Evolutionary conservation across 2,888 invertebrate genomes (phyloP).

Genomic region (Galeopsomyia nigrocyanea): DNA sequence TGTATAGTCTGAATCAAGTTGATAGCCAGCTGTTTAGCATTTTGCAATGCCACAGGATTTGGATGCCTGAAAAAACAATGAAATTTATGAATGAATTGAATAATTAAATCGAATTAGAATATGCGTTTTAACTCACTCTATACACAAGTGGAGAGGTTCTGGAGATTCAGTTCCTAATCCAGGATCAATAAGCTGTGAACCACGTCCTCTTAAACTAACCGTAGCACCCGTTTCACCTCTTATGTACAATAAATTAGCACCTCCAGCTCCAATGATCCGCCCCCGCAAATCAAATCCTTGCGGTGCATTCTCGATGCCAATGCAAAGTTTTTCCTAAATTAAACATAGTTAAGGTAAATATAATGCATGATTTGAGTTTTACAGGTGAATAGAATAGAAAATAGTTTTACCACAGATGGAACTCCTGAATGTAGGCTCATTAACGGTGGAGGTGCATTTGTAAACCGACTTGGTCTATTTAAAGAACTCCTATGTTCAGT

Average conservation of each 20-base stretch:
- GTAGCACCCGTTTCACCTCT: slow-evolving; percentile 83
- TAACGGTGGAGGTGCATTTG: slow-evolving; percentile 69
- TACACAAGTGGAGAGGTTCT: slow-evolving; percentile 82
- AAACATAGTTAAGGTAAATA: slow-evolving; percentile 19
- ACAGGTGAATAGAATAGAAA: slow-evolving; percentile 29
- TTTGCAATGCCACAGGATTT: slow-evolving; percentile 77
- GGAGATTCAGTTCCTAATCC: slow-evolving; percentile 73
- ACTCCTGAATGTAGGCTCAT: slow-evolving; percentile 68
- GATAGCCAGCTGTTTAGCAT: slow-evolving; percentile 80
- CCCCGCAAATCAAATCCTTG: slow-evolving; percentile 82
- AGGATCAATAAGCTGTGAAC: slow-evolving; percentile 75
- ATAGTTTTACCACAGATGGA: slow-evolving; percentile 60
- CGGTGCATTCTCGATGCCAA: slow-evolving; percentile 84
- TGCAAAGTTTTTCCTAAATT: slow-evolving; percentile 79
- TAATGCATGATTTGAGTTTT: slow-evolving; percentile 6
- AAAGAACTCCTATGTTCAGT: slow-evolving; percentile 65
- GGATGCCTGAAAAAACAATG: slow-evolving; percentile 73
- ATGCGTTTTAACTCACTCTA: slow-evolving; percentile 73
- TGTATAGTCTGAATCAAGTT: slow-evolving; percentile 86
- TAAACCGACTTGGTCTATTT: slow-evolving; percentile 67
- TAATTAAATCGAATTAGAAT: slow-evolving; percentile 32
- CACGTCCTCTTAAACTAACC: slow-evolving; percentile 80
- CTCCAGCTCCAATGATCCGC: slow-evolving; percentile 80
- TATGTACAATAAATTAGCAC: slow-evolving; percentile 83
- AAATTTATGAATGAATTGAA: neutral